These are phyloP conservation scores for Hippocampus barbouri DNA, from an alignment of 2,113 vertebrate genomes.

Conservation along the genomic window DNA sequence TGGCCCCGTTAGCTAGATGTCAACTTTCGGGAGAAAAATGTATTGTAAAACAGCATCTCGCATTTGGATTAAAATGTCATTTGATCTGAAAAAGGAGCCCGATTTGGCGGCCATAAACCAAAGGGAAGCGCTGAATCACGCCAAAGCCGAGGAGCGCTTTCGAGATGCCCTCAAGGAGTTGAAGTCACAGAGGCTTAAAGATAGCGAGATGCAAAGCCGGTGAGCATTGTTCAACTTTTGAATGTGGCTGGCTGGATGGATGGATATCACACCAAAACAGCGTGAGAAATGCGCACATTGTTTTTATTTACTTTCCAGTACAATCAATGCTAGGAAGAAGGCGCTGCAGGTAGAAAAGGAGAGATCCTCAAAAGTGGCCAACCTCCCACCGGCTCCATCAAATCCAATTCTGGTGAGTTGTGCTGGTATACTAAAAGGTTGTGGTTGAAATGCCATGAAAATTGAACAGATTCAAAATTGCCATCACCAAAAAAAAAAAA, in stretches of 20 bases:
- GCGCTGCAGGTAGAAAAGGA: constrained; percentile 83
- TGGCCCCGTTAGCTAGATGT: too few species aligned
- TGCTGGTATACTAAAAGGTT: neutral
- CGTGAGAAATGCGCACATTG: neutral
- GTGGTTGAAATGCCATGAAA: neutral
- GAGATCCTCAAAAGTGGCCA: constrained; percentile 81
- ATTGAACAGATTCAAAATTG: too few species aligned
- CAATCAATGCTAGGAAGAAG: constrained; percentile 75
- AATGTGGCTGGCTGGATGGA: too few species aligned
- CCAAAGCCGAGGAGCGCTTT: constrained; percentile 81
- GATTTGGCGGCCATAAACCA: constrained; percentile 74
- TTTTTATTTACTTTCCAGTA: constrained; percentile 57
- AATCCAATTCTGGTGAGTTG: constrained; percentile 76
- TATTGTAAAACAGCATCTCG: neutral
- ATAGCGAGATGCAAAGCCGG: constrained; percentile 72
- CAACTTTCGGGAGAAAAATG: too few species aligned
- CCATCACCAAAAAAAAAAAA: too few species aligned
- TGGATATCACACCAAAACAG: neutral
- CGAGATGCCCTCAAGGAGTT: constrained; percentile 82
- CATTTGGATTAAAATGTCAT: neutral
- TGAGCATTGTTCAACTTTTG: constrained; percentile 47
- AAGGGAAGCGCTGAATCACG: constrained; percentile 73
- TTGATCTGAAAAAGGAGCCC: constrained; percentile 60
- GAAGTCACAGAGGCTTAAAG: constrained; percentile 75
- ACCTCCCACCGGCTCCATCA: constrained; percentile 77